phyloP scores from a whole-genome alignment of 2,888 invertebrate genomes.

The Cheilosia soror region DNA sequence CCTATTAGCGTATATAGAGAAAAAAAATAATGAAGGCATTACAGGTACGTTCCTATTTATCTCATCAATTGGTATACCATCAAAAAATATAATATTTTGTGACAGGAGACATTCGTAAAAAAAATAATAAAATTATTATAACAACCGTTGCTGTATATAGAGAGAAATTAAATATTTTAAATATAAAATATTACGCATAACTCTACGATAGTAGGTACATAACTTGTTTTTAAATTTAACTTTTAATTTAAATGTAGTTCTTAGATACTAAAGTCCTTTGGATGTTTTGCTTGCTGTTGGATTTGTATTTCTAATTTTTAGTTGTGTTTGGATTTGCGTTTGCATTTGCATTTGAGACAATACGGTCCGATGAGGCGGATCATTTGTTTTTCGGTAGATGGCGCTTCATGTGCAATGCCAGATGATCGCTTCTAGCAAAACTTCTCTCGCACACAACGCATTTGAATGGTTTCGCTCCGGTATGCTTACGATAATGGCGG shows the following conservation, averaged over 20 bases:
- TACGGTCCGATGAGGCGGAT: conserved; percentile 57
- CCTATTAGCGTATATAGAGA: conserved; percentile 5
- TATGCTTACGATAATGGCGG: conserved; percentile 98
- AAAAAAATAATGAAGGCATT: neutral
- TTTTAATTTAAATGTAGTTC: conserved; percentile 55
- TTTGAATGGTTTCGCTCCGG: conserved; percentile 98
- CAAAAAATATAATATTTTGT: neutral
- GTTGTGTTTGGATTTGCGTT: conserved; percentile 19
- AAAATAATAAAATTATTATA: conserved; percentile 16
- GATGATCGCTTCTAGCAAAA: conserved; percentile 97
- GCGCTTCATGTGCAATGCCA: conserved; percentile 98
- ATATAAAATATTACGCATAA: conserved; percentile 30
- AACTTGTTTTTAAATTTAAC: conserved; percentile 32
- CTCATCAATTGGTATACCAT: neutral
- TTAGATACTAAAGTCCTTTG: conserved; percentile 75
- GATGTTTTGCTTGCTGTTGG: conserved; percentile 72
- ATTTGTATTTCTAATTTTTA: conserved; percentile 58
- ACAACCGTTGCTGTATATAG: conserved; percentile 47
- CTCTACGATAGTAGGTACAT: conserved; percentile 50
- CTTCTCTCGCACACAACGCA: conserved; percentile 97
- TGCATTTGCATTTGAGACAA: conserved; percentile 46
- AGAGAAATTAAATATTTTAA: conserved; percentile 21
- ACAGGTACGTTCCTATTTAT: conserved; percentile 1
- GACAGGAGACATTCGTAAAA: conserved; percentile 3
- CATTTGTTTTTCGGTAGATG: conserved; percentile 92